Percentiles rank a stretch among this genome's conserved stretches.
phyloP scores from a whole-genome alignment of 92 coral and sea anemone genomes.

The Paragorgia papillata region DNA sequence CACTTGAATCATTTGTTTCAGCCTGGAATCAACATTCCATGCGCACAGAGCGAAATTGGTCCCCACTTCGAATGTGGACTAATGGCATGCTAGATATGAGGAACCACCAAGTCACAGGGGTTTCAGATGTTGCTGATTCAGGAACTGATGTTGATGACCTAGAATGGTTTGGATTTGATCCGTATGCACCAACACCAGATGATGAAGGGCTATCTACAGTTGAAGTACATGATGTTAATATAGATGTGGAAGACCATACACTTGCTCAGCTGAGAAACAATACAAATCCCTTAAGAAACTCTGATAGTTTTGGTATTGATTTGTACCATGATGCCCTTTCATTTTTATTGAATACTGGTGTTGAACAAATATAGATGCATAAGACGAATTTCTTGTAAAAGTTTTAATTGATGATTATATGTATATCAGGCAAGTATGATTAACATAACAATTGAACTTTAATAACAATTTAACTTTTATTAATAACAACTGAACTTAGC shows the following conservation, averaged over 20 bases:
- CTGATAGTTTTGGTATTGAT: slow-evolving; percentile 47
- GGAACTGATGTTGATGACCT: slow-evolving; percentile 44
- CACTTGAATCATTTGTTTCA: slow-evolving; percentile 53
- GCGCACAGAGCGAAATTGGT: slow-evolving; percentile 43
- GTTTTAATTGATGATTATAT: no score
- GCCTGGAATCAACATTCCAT: slow-evolving; percentile 74
- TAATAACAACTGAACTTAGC: no score
- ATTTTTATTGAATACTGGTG: neutral
- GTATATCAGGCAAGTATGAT: no score
- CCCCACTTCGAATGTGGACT: slow-evolving; percentile 47
- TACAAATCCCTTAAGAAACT: slow-evolving; percentile 40
- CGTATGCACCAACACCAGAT: slow-evolving; percentile 50
- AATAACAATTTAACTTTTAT: no score
- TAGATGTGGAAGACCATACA: slow-evolving; percentile 38
- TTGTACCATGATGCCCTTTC: slow-evolving; percentile 38
- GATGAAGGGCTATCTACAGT: slow-evolving; percentile 58
- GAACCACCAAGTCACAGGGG: slow-evolving; percentile 54
- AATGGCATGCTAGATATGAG: slow-evolving; percentile 49
- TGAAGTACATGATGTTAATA: slow-evolving; percentile 48
- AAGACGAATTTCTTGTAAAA: no score
- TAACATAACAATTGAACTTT: no score
- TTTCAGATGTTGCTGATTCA: slow-evolving; percentile 54
- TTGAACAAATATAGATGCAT: no score
- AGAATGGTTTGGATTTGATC: slow-evolving; percentile 55
- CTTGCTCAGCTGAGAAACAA: slow-evolving; percentile 1